Percentiles rank a stretch among this genome's conserved stretches.
Evolutionary conservation across 2,113 vertebrate species (phyloP).

Genomic region (Nestor notabilis): DNA sequence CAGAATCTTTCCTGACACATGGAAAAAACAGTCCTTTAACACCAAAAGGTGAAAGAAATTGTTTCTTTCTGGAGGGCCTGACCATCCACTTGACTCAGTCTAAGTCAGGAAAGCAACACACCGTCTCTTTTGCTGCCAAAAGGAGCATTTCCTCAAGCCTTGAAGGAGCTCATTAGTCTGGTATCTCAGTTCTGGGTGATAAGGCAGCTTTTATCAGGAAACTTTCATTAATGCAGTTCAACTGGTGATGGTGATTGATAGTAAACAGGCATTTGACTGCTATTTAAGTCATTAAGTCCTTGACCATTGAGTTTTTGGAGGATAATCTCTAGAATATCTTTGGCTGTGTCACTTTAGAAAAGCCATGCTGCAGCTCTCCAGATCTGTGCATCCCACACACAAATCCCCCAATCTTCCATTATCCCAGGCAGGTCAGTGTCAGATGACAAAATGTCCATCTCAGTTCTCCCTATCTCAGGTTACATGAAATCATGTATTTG

Average conservation of each 20-base stretch:
- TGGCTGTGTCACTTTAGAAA: neutral
- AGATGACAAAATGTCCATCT: neutral
- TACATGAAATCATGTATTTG: neutral
- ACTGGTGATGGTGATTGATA: neutral
- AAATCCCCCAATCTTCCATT: neutral
- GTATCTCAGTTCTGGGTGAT: constrained; percentile 12
- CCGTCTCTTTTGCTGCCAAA: neutral
- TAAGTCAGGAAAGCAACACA: neutral
- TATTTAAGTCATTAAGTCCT: constrained; percentile 17
- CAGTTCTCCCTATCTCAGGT: neutral
- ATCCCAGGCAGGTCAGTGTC: neutral
- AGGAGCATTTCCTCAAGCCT: neutral
- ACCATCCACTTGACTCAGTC: neutral
- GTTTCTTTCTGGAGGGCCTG: neutral
- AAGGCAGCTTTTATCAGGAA: constrained; percentile 39
- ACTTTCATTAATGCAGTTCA: constrained; percentile 26
- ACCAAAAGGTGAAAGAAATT: neutral
- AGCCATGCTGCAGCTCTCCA: neutral
- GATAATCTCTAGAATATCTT: neutral
- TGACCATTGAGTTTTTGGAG: neutral
- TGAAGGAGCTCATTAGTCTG: neutral
- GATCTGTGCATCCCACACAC: neutral
- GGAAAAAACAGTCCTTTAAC: neutral
- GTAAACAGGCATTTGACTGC: neutral
- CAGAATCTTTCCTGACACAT: neutral